Evolutionary conservation across 92 coral and sea anemone species (phyloP).

Genomic region (Phenganax marumi): DNA sequence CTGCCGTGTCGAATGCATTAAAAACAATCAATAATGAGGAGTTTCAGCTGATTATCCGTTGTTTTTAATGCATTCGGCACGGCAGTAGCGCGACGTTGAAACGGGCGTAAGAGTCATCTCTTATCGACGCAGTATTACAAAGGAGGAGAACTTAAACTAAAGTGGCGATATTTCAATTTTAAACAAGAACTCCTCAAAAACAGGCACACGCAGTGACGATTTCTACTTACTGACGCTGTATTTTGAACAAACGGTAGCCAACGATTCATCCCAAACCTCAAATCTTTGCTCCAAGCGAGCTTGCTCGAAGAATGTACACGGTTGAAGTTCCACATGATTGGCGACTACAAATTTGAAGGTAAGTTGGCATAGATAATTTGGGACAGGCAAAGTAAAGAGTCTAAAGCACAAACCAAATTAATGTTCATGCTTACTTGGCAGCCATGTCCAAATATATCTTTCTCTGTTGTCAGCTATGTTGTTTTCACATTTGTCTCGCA

Average conservation of each 20-base stretch:
- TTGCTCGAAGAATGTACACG: conserved; percentile 78
- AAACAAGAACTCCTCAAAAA: background rate
- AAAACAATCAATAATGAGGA: too few relatives aligned
- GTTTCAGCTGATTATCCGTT: too few relatives aligned
- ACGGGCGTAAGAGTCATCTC: too few relatives aligned
- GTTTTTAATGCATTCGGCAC: too few relatives aligned
- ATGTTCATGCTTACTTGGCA: conserved; percentile 77
- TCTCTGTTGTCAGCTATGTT: conserved; percentile 66
- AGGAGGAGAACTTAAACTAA: too few relatives aligned
- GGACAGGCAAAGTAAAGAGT: too few relatives aligned
- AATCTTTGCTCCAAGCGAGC: conserved; percentile 85
- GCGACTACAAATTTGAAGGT: conserved; percentile 54
- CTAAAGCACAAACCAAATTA: background rate
- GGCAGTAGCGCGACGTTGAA: too few relatives aligned
- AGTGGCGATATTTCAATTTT: background rate
- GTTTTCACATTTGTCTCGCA: conserved; percentile 82
- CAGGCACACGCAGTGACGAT: background rate
- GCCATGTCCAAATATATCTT: conserved; percentile 67
- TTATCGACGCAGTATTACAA: too few relatives aligned
- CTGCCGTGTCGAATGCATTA: too few relatives aligned
- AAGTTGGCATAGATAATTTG: background rate
- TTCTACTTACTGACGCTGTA: conserved; percentile 71
- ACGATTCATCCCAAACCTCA: conserved; percentile 76
- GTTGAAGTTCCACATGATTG: conserved; percentile 63
- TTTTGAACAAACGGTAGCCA: conserved; percentile 85